A percentile compares a stretch with the other conserved stretches of the same genome.
These are phyloP conservation scores for Oligia latruncula DNA, from an alignment of 2,888 invertebrate species.

Conservation along the genomic window DNA sequence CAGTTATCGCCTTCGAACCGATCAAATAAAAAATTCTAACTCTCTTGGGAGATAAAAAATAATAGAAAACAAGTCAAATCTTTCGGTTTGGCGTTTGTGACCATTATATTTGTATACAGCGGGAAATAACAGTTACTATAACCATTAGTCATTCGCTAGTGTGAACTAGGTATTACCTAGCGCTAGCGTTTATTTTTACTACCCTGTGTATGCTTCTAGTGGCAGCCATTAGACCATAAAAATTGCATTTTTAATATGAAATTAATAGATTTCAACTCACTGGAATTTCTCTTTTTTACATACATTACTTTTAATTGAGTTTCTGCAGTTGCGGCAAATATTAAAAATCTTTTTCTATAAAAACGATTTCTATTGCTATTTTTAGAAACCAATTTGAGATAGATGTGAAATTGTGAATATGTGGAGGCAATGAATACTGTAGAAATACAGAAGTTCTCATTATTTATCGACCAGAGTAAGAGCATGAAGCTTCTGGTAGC, in stretches of 20 bases:
- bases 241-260: constrained; percentile 50
- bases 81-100: constrained; percentile 60
- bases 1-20: constrained; percentile 47
- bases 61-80: constrained; percentile 67
- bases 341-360: constrained; percentile 25
- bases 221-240: constrained; percentile 54
- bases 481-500: background rate
- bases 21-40: constrained; percentile 58
- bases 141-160: constrained; percentile 66
- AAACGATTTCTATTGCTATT: constrained; percentile 24
- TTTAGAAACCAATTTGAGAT: constrained; percentile 17
- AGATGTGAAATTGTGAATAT: constrained; percentile 15
- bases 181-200: constrained; percentile 64
- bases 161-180: constrained; percentile 69
- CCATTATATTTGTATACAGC: constrained; percentile 68
- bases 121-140: constrained; percentile 64
- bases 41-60: constrained; percentile 59
- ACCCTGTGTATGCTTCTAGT: constrained; percentile 49
- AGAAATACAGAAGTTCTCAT: background rate
- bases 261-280: constrained; percentile 58
- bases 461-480: background rate
- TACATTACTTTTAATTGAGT: constrained; percentile 42
- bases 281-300: constrained; percentile 59
- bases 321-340: constrained; percentile 15
- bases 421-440: background rate